Base-by-base conservation (phyloP, 1,140 invertebrate species). In the Pinna nobilis region DNA sequence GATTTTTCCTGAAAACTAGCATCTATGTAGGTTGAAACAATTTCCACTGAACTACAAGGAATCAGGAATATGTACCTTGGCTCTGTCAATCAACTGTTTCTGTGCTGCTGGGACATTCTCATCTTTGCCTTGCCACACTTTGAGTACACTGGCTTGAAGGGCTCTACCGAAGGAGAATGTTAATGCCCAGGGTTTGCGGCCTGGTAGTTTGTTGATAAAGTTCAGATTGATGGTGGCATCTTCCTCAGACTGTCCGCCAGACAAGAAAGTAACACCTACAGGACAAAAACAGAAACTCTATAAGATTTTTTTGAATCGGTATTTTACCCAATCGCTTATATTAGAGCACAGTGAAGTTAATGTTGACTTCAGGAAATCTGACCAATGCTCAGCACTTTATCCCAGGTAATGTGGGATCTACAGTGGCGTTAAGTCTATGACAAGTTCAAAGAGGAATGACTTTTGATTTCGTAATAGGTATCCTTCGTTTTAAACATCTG, bases 211-310 rank as follows among this genome's bases (percentile, higher is more conserved):
- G 89, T 99, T 99, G 88, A 99, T 98, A 41, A 97, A 97, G 86
- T 98, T 95, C 86, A 99, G 91, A 88, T 99, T 96, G 13, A 97
- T 90, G 0, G 97, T 95, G 4, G 98, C 97, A 86, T 98, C 97
- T 88, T 98, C 96, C 88, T 99, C 98, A 39, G 96, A 96, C 87
- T 98, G 97, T 51, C 98, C 98, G 82, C 98, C 98, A 81, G 97
- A 98, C 75, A 99, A 92, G 92, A 99, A 99, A 39, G 94, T 94
- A 49, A 99, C 91, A 63, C 96, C 95, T 94, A 81, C 37, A 88
- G n/a, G n/a, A 7, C 0, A 53, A 11, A 30, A 20, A 53, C 25
- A 53, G 18, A 6, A 28, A 25, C n/a, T 20, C 25, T 53, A 53
- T 28, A 53, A 53, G 15, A 53, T 4, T 15, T 11, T 30, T 53